Base-by-base conservation (phyloP, 2,797 vertebrate species). In the Caiman crocodilus region DNA sequence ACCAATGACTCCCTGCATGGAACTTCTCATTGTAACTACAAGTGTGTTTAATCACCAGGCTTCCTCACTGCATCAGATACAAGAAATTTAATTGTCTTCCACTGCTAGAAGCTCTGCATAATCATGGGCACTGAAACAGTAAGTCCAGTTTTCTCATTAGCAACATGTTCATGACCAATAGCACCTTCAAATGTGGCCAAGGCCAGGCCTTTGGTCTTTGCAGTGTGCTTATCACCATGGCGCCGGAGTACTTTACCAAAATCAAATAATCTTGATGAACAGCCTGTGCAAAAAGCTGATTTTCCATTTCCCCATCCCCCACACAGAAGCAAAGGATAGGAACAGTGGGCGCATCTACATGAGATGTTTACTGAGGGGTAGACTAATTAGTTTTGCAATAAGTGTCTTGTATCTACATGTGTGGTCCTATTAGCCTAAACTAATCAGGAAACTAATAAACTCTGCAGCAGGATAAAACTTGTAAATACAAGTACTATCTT, bases 101-200 rank as follows among this genome's bases (percentile, higher is more conserved):
- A 93, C 92, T 92, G 9, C 60, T 92, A 94, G 69, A 21, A 25
- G 55, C 95, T 90, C 82, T 94, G 32, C 77, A 84, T 75, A 94
- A 94, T 61, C 87, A 50, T 92, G 23, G 30, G 73, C 94, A 96
- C 92, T 88, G 74, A 92, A 50, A 87, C 57, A 95, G 89, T 83
- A 88, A 92, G 42, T 90, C 56, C 90, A 87, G 96, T 94, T 88
- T 96, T 60, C 83, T 75, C 79, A 90, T 97, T 94, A 88, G 56
- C 87, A 77, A 81, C 65, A 30, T 92, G 79, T 85, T 82, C 79
- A 89, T 84, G 91, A 61, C 83, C 65, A 92, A 0, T 80, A 90
- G 84, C 92, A 90, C 85, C 94, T 93, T 91, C 83, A 93, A 94
- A 5, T 30, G 85, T 95, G 88, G 85, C 18, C 35, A 73, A 81